phyloP scores from a whole-genome alignment of 2,113 vertebrate genomes.

The Grammomys surdaster region DNA sequence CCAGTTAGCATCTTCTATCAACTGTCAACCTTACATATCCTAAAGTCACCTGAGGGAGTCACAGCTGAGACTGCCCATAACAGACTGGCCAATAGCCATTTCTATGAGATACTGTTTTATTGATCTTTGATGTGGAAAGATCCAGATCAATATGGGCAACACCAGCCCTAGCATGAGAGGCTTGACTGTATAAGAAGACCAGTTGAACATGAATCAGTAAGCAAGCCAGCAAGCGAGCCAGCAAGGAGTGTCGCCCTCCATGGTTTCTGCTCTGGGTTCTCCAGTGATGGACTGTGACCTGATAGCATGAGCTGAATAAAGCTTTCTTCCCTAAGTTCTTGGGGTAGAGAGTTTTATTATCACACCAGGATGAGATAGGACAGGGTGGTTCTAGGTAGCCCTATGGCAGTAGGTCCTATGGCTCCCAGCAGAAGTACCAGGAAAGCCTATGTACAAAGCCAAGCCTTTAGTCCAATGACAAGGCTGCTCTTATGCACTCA shows the following conservation, averaged over 20 bases:
- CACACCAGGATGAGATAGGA: not conserved
- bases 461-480: not conserved
- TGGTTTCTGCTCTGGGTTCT: not conserved
- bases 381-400: not conserved
- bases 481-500: not conserved
- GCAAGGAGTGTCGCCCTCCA: no score
- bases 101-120: not conserved
- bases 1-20: not conserved
- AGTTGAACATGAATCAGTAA: not conserved
- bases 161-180: not conserved
- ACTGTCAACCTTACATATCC: not conserved
- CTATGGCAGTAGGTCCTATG: not conserved
- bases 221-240: not conserved
- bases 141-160: not conserved
- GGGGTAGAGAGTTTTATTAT: not conserved
- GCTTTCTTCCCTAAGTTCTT: not conserved
- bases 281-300: not conserved
- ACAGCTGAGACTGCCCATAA: not conserved
- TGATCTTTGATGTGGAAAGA: not conserved
- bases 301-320: not conserved
- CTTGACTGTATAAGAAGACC: not conserved
- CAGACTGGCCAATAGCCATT: not conserved
- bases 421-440: not conserved
- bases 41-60: not conserved
- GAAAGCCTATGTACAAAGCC: not conserved